phyloP scores from a whole-genome alignment of 2,797 vertebrate genomes.

The Sus cebifrons region DNA sequence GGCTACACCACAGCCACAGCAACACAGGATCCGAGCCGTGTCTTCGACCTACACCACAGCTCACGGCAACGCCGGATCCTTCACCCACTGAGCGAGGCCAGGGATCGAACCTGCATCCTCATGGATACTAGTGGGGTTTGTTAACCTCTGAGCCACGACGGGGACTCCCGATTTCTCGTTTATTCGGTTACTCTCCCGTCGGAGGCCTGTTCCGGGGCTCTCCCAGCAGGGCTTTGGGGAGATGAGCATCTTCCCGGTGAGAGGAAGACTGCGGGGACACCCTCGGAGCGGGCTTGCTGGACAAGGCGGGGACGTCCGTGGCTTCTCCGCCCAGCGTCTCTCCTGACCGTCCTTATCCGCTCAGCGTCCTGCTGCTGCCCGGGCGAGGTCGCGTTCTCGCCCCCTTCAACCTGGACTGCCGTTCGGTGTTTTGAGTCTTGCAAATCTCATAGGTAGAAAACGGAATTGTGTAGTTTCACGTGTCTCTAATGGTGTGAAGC shows the following conservation, averaged over 20 bases:
- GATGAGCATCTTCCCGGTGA: too few relatives aligned
- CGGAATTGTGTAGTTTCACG: not conserved
- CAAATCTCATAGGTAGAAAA: not conserved
- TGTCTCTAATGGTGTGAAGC: not conserved
- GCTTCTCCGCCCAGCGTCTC: accelerated
- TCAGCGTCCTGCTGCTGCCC: not conserved
- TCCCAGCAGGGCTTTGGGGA: not conserved
- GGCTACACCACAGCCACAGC: too few relatives aligned
- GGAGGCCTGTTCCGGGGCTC: not conserved
- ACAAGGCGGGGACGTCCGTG: accelerated
- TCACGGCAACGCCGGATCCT: too few relatives aligned
- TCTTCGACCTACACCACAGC: too few relatives aligned
- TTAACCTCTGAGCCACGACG: too few relatives aligned
- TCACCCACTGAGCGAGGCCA: too few relatives aligned
- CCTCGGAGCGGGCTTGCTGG: accelerated
- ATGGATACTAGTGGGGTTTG: too few relatives aligned
- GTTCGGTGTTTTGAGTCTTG: not conserved
- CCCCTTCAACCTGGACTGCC: too few relatives aligned
- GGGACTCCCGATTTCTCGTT: too few relatives aligned
- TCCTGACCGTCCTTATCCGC: accelerated
- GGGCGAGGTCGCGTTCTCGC: accelerated
- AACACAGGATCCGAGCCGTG: too few relatives aligned
- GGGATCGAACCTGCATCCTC: too few relatives aligned
- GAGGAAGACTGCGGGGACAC: not conserved
- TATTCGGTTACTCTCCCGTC: not conserved